Evolutionary conservation across 2,113 vertebrate genomes (phyloP).

Genomic region (Dunckerocampus dactyliophorus): DNA sequence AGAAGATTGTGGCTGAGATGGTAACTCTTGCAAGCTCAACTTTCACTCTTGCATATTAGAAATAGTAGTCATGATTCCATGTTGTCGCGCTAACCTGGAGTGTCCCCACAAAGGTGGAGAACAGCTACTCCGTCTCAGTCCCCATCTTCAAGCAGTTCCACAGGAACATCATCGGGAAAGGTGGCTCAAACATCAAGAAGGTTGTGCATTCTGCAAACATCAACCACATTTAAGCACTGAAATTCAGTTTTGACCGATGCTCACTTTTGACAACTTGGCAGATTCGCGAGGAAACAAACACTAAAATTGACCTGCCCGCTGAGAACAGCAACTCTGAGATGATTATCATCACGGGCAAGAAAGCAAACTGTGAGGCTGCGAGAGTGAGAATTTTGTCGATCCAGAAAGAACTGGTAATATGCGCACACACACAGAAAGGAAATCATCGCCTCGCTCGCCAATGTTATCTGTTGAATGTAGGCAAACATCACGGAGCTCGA

Average conservation of each 20-base stretch:
- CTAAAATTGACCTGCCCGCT: slow-evolving; percentile 96
- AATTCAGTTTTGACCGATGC: no score
- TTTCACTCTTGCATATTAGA: not conserved
- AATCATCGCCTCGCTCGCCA: not conserved
- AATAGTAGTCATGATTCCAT: not conserved
- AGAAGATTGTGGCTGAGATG: slow-evolving; percentile 96
- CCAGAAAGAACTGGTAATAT: slow-evolving; percentile 91
- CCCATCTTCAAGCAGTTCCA: slow-evolving; percentile 99
- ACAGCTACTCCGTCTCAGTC: slow-evolving; percentile 92
- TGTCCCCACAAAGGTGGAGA: slow-evolving; percentile 81
- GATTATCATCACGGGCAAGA: slow-evolving; percentile 97
- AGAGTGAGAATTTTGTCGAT: slow-evolving; percentile 89
- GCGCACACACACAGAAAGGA: no score
- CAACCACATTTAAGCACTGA: no score
- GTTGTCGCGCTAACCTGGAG: slow-evolving; percentile 2
- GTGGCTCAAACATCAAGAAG: slow-evolving; percentile 98
- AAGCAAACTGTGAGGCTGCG: slow-evolving; percentile 91
- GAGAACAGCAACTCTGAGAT: slow-evolving; percentile 98
- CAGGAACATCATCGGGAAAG: slow-evolving; percentile 99
- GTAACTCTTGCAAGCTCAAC: slow-evolving; percentile 56
- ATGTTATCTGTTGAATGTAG: slow-evolving; percentile 52
- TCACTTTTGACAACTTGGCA: slow-evolving; percentile 34
- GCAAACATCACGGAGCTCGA: slow-evolving; percentile 94
- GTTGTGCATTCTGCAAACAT: slow-evolving; percentile 51
- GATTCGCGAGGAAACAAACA: slow-evolving; percentile 99